phyloP scores from a whole-genome alignment of 92 coral and sea anemone genomes.

The Parazoanthus darwini region DNA sequence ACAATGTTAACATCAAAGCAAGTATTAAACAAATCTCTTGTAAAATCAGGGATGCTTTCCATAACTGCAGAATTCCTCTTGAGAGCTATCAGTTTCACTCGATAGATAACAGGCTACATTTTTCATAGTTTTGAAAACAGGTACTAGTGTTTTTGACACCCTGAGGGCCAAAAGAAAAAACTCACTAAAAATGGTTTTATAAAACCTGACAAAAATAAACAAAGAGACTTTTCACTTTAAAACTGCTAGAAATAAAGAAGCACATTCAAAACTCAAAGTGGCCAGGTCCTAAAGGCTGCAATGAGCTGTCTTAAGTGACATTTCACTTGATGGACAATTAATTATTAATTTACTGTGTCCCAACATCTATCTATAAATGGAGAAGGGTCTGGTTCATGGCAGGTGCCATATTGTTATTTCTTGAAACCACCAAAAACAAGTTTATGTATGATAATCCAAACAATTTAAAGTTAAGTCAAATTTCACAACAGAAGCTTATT shows the following conservation, averaged over 20 bases:
- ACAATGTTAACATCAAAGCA: constrained; percentile 72
- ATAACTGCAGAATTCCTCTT: constrained; percentile 45
- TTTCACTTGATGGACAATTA: constrained; percentile 11
- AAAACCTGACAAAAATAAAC: background rate
- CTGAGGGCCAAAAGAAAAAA: background rate
- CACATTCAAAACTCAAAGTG: background rate
- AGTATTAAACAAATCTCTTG: constrained; percentile 72
- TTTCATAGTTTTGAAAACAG: background rate
- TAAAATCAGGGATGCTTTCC: constrained; percentile 95
- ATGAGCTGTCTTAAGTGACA: constrained; percentile 1
- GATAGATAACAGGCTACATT: background rate
- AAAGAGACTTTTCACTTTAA: background rate
- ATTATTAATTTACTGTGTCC: constrained; percentile 27
- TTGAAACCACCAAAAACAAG: constrained; percentile 10
- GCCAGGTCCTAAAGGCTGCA: constrained; percentile 11
- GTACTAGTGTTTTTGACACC: background rate
- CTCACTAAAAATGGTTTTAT: background rate
- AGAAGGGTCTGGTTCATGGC: background rate
- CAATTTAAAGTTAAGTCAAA: constrained; percentile 5
- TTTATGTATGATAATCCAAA: constrained; percentile 3
- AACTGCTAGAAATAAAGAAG: background rate
- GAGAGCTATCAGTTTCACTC: background rate
- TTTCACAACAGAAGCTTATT: background rate
- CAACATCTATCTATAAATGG: constrained; percentile 30
- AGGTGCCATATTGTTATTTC: constrained; percentile 25